Evolutionary conservation across 30 jellyfish, hydroid and myxozoan species (phyloP), one percentile per base, ranked within the genome.

Genomic region (Hydra vulgaris): DNA sequence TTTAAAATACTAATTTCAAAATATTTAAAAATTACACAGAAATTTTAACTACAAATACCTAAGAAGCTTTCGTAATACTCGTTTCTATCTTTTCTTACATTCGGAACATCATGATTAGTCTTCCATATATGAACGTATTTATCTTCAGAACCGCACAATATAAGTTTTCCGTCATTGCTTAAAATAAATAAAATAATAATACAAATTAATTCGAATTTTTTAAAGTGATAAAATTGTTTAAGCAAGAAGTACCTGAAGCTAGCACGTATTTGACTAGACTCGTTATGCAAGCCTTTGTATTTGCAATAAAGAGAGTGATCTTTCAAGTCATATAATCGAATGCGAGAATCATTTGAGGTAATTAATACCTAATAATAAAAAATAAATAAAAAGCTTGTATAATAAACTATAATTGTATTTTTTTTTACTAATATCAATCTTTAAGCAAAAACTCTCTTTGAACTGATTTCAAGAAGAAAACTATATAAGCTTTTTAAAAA

Each of bases 61-160:
- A 94, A 88, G 79, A 88, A 88, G 55, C 96, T 71, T 78, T 83
- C 96, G 72, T 88, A 88, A 83, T 83, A 88, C 70, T 88, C 96
- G 55, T 83, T 88, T 23, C 96, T 67, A 53, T 88, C 96, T 61
- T 88, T 88, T 16, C 96, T 80, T 0, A 70, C 96, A 68, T 79
- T 88, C 56, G 84, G 91, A 0, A 88, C 88, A 21, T 88, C 96
- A 71, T 88, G 96, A 67, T 83, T 73, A 8, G 96, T 77, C 25
- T 83, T 81, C 96, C 96, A 88, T 18, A 88, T 83, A 70, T 88
- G 81, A 75, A 88, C 89, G 52, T 77, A 88, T 1, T 83, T 80
- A 70, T 88, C 96, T 70, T 88, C 96, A 18, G 96, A 88, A 5
- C 96, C 96, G 66, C 95, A 83, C 8, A 88, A 74, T 17, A 88